A percentile compares a stretch with the other conserved stretches of the same genome.
These are phyloP conservation scores for Nesospiza acunhae DNA, from an alignment of 2,113 vertebrate species.

Conservation along the genomic window DNA sequence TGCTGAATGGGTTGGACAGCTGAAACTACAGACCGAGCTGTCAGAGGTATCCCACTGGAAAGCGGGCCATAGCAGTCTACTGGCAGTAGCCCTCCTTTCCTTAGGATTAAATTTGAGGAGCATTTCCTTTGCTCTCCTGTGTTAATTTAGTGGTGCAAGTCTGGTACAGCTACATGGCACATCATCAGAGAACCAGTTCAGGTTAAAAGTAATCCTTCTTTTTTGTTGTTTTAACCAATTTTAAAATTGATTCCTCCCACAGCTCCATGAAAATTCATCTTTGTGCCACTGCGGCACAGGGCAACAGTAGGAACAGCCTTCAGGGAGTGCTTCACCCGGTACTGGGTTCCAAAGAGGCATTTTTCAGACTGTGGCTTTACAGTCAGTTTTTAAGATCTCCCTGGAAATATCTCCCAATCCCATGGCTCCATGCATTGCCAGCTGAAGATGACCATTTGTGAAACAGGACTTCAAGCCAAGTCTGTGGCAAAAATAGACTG, in stretches of 20 bases:
- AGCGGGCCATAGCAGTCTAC: neutral
- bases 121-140: neutral
- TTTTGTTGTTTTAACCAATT: neutral
- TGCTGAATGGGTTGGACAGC: neutral
- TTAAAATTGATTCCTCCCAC: neutral
- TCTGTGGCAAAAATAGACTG: neutral
- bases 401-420: neutral
- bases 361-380: neutral
- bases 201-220: neutral
- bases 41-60: neutral
- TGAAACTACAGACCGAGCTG: neutral
- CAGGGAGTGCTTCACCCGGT: neutral
- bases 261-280: neutral
- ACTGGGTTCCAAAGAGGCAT: neutral
- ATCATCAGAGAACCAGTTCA: neutral
- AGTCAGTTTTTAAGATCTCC: neutral
- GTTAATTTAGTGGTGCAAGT: neutral
- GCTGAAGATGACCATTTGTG: neutral
- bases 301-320: neutral
- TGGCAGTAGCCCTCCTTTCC: neutral
- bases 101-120: neutral
- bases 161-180: neutral
- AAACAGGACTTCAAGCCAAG: neutral
- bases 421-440: accelerated
- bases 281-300: neutral